Conservation (phyloP, 1,140 invertebrate species). For the Drosophila pandora region DNA sequence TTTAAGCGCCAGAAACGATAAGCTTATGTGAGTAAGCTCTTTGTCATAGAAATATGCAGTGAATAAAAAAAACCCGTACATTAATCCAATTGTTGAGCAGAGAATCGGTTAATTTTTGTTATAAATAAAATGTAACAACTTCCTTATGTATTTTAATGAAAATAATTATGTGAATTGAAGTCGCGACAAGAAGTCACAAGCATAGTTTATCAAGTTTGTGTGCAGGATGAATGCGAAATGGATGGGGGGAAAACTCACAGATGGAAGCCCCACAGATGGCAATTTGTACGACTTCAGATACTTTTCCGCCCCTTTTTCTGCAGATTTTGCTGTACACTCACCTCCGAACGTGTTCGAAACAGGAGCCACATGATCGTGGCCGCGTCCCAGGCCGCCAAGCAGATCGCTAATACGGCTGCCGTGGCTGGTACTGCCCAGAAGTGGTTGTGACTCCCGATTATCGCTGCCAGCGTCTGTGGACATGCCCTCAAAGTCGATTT, state of each 20-base stretch:
- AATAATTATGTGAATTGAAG: too few relatives aligned
- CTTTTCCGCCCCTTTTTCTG: slow-evolving; percentile 3
- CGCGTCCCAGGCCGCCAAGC: slow-evolving; percentile 59
- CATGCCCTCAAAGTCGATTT: slow-evolving; percentile 85
- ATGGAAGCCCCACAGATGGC: slow-evolving; percentile 53
- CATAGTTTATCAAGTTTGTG: slow-evolving; percentile 4
- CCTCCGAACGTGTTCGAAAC: slow-evolving; percentile 93
- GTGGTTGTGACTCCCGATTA: slow-evolving; percentile 94
- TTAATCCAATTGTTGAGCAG: too few relatives aligned
- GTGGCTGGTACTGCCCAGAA: slow-evolving; percentile 86
- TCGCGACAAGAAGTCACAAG: slow-evolving; percentile 5
- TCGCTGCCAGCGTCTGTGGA: slow-evolving; percentile 88
- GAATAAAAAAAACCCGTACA: neutral
- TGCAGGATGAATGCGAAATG: neutral
- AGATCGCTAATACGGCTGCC: slow-evolving; percentile 68
- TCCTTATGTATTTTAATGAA: too few relatives aligned
- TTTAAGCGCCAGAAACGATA: neutral
- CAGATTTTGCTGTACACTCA: slow-evolving; percentile 81
- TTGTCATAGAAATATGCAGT: neutral
- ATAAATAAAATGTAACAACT: too few relatives aligned
- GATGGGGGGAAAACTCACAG: slow-evolving; percentile 3
- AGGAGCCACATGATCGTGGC: slow-evolving; percentile 88
- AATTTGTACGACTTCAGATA: slow-evolving; percentile 59
- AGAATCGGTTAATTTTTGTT: neutral
- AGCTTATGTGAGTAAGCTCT: neutral